Evolutionary conservation across 2,888 invertebrate genomes (phyloP).

Genomic region (Meganola albula): DNA sequence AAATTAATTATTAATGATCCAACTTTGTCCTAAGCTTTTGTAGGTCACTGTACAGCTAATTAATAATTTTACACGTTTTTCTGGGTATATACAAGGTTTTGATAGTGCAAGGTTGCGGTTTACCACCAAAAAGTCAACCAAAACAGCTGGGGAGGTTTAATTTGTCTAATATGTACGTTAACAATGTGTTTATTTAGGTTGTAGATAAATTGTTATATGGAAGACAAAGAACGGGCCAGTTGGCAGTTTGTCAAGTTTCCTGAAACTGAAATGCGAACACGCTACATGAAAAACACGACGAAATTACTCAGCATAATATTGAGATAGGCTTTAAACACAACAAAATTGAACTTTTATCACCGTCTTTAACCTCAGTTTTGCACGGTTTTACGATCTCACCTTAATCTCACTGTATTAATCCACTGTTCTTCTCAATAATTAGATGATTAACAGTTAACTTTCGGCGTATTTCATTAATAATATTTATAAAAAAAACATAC

Average conservation of each 20-base stretch:
- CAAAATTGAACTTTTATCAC: slow-evolving; percentile 30
- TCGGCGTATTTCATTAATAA: slow-evolving; percentile 24
- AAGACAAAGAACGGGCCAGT: slow-evolving; percentile 3
- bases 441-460: slow-evolving; percentile 13
- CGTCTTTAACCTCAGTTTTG: not conserved
- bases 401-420: slow-evolving; percentile 21
- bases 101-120: not conserved
- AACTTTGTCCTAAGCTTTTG: too few relatives aligned
- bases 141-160: not conserved
- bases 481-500: slow-evolving; percentile 29
- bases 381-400: slow-evolving; percentile 1
- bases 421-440: slow-evolving; percentile 15
- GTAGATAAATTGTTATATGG: not conserved
- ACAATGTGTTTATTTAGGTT: not conserved
- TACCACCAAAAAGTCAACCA: not conserved
- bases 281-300: slow-evolving; percentile 12
- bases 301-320: slow-evolving; percentile 53
- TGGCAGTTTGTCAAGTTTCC: slow-evolving; percentile 29
- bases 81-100: not conserved
- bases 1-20: too few relatives aligned
- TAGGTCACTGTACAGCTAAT: too few relatives aligned
- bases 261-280: slow-evolving; percentile 16
- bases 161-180: not conserved
- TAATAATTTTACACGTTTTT: not conserved
- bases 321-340: slow-evolving; percentile 35